A percentile compares a stretch with the other conserved stretches of the same genome.
Evolutionary conservation across 2,888 invertebrate species (phyloP).

Genomic region (Oxycera nigricornis): DNA sequence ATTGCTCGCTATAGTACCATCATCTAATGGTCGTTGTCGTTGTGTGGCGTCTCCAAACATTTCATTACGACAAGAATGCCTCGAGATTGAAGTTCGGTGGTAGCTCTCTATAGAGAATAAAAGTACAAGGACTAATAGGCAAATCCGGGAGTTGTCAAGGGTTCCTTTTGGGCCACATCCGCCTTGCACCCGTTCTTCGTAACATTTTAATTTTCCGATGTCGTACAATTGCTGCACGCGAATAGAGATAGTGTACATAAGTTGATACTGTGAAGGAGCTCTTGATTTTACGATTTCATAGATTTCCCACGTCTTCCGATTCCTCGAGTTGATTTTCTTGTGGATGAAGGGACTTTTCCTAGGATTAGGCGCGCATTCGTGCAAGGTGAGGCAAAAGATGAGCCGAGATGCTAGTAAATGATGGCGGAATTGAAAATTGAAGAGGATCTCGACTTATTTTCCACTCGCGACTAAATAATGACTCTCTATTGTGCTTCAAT

Average conservation of each 20-base stretch:
- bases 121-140: constrained; percentile 33
- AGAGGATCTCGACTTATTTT: constrained; percentile 16
- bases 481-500: not conserved
- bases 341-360: not conserved
- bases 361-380: not conserved
- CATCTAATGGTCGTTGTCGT: constrained; percentile 26
- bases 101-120: constrained; percentile 1
- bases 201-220: not conserved
- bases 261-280: not conserved
- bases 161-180: not conserved
- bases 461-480: not conserved
- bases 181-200: not conserved
- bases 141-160: not conserved
- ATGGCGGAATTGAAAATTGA: not conserved
- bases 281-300: constrained; percentile 33
- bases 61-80: constrained; percentile 27
- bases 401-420: not conserved
- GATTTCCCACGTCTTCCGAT: not conserved
- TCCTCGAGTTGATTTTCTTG: not conserved
- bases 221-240: not conserved
- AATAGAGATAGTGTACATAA: not conserved
- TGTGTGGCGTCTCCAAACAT: constrained; percentile 27
- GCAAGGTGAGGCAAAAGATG: not conserved
- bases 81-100: constrained; percentile 3
- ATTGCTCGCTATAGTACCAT: constrained; percentile 33